Evolutionary conservation across 2,113 vertebrate genomes (phyloP).

Genomic region (Andinoacara biseriatus): DNA sequence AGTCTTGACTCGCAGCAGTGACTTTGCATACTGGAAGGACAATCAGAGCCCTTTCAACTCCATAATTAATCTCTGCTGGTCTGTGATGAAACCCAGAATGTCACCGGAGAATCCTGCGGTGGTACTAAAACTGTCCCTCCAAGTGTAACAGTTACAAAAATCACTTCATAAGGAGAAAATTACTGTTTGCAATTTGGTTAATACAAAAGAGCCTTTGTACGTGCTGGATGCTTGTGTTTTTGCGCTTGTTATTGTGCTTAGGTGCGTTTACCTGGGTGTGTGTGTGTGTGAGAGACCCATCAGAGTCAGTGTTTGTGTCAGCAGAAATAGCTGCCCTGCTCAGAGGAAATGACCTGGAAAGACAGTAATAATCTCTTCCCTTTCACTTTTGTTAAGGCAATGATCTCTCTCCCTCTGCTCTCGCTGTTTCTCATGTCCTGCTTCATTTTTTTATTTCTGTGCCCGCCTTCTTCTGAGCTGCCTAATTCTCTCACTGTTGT

Average conservation of each 20-base stretch:
- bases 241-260: constrained; percentile 4
- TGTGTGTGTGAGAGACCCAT: constrained; percentile 38
- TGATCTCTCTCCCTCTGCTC: constrained; percentile 29
- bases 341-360: constrained; percentile 75
- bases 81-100: constrained; percentile 52
- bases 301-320: constrained; percentile 68
- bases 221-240: background rate
- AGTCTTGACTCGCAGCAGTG: constrained; percentile 54
- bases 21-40: constrained; percentile 63
- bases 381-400: constrained; percentile 47
- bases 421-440: background rate
- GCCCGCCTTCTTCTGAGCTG: background rate
- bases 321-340: constrained; percentile 67
- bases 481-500: background rate
- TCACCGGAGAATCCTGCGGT: constrained; percentile 41
- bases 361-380: constrained; percentile 70
- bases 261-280: constrained; percentile 41
- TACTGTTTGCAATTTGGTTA: constrained; percentile 39
- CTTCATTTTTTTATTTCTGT: background rate
- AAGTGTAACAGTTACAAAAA: constrained; percentile 15
- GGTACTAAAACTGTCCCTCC: constrained; percentile 19
- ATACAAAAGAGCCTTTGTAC: constrained; percentile 22
- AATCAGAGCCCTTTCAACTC: constrained; percentile 62
- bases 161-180: constrained; percentile 32
- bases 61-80: constrained; percentile 65